Conservation (phyloP, 2,113 vertebrate genomes). For the Muscicapa adusta region DNA sequence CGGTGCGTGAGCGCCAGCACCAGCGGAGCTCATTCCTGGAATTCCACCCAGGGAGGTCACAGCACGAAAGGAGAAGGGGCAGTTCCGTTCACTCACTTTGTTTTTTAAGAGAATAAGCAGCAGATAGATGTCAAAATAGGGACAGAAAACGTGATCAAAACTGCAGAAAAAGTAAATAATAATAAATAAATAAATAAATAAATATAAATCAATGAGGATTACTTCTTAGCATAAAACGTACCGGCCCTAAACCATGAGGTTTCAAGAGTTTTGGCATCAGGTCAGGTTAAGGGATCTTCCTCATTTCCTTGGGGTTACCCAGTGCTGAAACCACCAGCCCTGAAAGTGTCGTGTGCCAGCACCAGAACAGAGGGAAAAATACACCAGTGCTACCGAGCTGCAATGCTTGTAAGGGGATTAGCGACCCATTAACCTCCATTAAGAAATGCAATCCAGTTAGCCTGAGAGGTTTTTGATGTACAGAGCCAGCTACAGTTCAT, state of each 20-base stretch:
- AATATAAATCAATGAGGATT: neutral
- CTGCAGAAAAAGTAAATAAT: neutral
- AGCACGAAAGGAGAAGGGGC: neutral
- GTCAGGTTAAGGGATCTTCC: neutral
- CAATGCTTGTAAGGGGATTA: rapidly evolving
- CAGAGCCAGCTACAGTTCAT: neutral
- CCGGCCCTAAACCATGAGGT: neutral
- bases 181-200: too few relatives aligned
- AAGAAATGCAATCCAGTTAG: neutral
- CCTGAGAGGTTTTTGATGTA: rapidly evolving
- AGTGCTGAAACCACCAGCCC: neutral
- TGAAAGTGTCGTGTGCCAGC: rapidly evolving
- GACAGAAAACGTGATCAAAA: neutral
- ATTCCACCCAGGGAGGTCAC: neutral
- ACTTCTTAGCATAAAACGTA: neutral
- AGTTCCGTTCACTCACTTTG: rapidly evolving
- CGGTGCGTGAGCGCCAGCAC: rapidly evolving
- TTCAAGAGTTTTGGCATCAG: neutral
- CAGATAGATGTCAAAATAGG: neutral
- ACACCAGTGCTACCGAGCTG: rapidly evolving
- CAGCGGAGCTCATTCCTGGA: neutral
- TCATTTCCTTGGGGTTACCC: rapidly evolving
- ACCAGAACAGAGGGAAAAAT: neutral
- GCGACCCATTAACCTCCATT: neutral
- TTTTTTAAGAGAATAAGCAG: neutral